phyloP scores from a whole-genome alignment of 1,140 invertebrate species.

The Diachasmimorpha longicaudata region DNA sequence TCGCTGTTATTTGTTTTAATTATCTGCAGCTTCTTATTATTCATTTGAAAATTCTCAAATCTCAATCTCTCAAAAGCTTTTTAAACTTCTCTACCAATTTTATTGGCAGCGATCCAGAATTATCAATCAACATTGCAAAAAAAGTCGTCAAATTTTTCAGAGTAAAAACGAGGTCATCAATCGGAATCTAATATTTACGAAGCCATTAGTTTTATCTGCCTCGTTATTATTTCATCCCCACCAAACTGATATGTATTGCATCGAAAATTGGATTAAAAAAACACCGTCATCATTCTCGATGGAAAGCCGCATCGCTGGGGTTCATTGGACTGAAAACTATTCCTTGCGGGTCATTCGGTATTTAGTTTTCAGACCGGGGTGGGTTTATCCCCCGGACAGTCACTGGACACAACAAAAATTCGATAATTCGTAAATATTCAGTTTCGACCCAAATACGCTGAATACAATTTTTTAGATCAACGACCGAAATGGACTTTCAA shows the following conservation, averaged over 20 bases:
- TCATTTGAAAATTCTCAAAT: too few species aligned
- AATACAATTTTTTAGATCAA: background rate
- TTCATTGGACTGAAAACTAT: conserved; percentile 9
- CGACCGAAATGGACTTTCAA: background rate
- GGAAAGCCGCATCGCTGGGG: background rate
- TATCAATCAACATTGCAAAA: too few species aligned
- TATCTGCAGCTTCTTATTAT: too few species aligned
- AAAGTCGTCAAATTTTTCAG: too few species aligned
- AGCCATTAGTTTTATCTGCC: too few species aligned
- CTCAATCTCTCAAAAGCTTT: too few species aligned
- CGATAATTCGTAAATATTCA: conserved; percentile 14
- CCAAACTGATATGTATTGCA: background rate
- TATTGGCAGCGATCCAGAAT: too few species aligned
- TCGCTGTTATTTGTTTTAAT: too few species aligned
- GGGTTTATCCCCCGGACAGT: background rate
- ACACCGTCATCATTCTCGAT: background rate
- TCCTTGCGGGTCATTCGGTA: conserved; percentile 11
- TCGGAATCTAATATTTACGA: too few species aligned
- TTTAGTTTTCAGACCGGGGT: background rate
- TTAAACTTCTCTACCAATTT: too few species aligned
- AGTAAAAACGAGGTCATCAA: too few species aligned
- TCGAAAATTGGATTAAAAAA: background rate
- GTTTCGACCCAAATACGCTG: background rate
- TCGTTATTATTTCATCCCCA: too few species aligned
- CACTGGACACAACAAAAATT: background rate